Base-by-base conservation (phyloP, 2,888 invertebrate genomes). In the Tetranychus truncatus region DNA sequence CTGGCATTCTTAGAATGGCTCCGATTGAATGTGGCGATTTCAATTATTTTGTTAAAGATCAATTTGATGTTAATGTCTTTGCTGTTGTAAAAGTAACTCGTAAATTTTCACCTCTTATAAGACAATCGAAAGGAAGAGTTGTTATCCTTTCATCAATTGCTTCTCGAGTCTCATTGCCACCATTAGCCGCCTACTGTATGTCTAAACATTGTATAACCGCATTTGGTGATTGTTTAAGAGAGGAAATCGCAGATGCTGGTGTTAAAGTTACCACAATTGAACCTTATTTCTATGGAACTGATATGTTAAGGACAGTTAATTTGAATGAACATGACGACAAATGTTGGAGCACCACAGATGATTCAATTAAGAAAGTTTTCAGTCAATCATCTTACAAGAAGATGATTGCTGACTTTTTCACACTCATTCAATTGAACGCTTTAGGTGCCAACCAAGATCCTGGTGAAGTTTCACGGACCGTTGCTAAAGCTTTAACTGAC, bases 1-100 rank as follows among this genome's bases (percentile, higher is more conserved):
- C 85, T 7, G 85, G 85, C 1, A 80, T 85, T 9, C 82, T 83
- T 67, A 80, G 80, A 75, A 80, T 81, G 69, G 84, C 83, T 0
- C 84, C 84, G 75, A 81, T 84, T 66, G 85, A 85, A 77, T 83
- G 84, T 81, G 81, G 83, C 66, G 80, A 83, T 3, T 74, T 75
- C 18, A 79, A 84, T 77, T 82, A 82, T 8, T 81, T 81, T 75
- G 85, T 82, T 79, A 75, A 78, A 45, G 76, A 78, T n/a, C 77
- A 80, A 71, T 78, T 81, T 73, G 81, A 81, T 24, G 81, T 82
- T 44, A 82, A 82, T 76, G 77, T 81, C 34, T 75, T 82, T 45
- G 82, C 81, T 0, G 77, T 79, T 9, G 79, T 82, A 34, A 75
- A 80, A 34, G 81, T 82, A 66, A 81, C 81, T 45, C 80, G 80